Conservation (phyloP, 2,888 invertebrate species). For the Polyommatus icarus region DNA sequence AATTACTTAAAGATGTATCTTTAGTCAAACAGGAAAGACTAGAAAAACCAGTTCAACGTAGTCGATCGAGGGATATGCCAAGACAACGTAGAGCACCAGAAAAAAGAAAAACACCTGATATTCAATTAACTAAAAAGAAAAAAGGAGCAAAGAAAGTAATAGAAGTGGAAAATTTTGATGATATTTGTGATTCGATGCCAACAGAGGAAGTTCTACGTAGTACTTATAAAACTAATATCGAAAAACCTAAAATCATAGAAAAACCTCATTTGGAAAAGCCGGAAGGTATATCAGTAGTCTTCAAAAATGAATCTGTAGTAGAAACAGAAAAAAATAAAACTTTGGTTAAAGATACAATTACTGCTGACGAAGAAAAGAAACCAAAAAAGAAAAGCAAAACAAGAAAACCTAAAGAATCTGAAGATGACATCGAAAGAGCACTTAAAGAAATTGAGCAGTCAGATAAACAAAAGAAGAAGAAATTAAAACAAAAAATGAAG, state of each 20-base stretch:
- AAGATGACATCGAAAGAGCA: constrained; percentile 71
- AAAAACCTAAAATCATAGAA: constrained; percentile 35
- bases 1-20: constrained; percentile 42
- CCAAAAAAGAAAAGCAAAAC: constrained; percentile 65
- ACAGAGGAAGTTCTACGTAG: constrained; percentile 33
- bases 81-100: constrained; percentile 65
- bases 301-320: constrained; percentile 45
- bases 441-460: constrained; percentile 71
- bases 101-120: constrained; percentile 63
- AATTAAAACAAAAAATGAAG: constrained; percentile 55
- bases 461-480: constrained; percentile 65
- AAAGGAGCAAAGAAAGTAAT: constrained; percentile 63
- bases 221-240: constrained; percentile 27
- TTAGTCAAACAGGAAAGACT: constrained; percentile 45
- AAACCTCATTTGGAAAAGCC: constrained; percentile 37
- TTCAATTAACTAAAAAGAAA: constrained; percentile 63
- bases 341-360: constrained; percentile 42
- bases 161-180: constrained; percentile 71
- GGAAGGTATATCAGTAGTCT: not conserved
- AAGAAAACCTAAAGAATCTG: constrained; percentile 59
- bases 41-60: constrained; percentile 54
- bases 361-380: constrained; percentile 56
- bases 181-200: constrained; percentile 45
- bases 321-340: constrained; percentile 43
- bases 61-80: constrained; percentile 68